phyloP scores from a whole-genome alignment of 2,888 invertebrate species.

The Conops quadrifasciatus region DNA sequence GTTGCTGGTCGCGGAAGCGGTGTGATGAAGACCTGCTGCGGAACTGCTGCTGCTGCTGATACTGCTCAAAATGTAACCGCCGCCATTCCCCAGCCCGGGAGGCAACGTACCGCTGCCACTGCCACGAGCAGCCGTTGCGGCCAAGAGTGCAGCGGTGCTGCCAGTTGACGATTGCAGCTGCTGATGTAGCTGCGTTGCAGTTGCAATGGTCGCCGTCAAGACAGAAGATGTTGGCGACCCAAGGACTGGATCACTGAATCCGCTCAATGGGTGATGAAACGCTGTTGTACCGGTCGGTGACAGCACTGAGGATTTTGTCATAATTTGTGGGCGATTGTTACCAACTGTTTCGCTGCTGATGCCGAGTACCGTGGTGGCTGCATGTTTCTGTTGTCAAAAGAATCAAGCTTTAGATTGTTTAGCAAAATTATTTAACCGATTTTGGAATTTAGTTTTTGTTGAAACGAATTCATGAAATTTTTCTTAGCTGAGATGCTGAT shows the following conservation, averaged over 20 bases:
- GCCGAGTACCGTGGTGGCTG: slow-evolving; percentile 35
- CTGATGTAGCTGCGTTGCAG: slow-evolving; percentile 48
- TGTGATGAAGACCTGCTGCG: slow-evolving; percentile 38
- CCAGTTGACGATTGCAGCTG: slow-evolving; percentile 44
- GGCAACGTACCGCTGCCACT: slow-evolving; percentile 55
- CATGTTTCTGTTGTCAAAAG: too few relatives aligned
- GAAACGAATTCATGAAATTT: background rate
- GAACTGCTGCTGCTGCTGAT: slow-evolving; percentile 46
- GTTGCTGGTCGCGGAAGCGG: slow-evolving; percentile 37
- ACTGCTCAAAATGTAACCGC: slow-evolving; percentile 57
- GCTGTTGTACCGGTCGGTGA: slow-evolving; percentile 52
- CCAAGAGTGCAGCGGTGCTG: slow-evolving; percentile 35
- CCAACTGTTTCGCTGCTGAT: slow-evolving; percentile 43
- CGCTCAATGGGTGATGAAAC: slow-evolving; percentile 51
- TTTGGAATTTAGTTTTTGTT: background rate
- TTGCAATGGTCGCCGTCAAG: slow-evolving; percentile 57
- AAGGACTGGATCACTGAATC: slow-evolving; percentile 51
- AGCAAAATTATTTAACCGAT: background rate
- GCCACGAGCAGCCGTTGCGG: slow-evolving; percentile 13
- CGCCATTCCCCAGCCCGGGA: slow-evolving; percentile 57
- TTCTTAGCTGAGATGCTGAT: background rate
- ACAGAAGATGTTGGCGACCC: slow-evolving; percentile 60
- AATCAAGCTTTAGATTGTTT: too few relatives aligned
- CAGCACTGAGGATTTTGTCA: slow-evolving; percentile 54
- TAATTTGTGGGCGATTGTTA: slow-evolving; percentile 57